Evolutionary conservation across 2,888 invertebrate genomes (phyloP), one percentile per base, ranked within the genome.

Genomic region (Micoletzkya japonica): DNA sequence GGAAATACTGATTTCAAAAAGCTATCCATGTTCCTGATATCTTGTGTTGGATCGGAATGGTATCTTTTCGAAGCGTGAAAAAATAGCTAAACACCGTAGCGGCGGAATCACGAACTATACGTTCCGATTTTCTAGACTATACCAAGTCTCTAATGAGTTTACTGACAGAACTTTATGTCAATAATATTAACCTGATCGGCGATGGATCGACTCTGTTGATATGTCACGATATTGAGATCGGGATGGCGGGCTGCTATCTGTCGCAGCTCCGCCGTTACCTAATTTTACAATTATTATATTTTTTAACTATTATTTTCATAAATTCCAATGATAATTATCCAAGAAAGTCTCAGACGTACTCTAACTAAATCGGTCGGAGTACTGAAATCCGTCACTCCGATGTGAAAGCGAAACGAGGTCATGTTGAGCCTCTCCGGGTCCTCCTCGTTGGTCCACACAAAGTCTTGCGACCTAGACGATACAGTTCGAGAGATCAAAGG

Each of bases 121-220:
- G n/a, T n/a, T n/a, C n/a, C n/a, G n/a, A n/a, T n/a, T n/a, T n/a
- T n/a, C n/a, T n/a, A n/a, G n/a, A n/a, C n/a, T n/a, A n/a, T n/a
- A n/a, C n/a, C n/a, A n/a, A n/a, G n/a, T n/a, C n/a, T n/a, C n/a
- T n/a, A n/a, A n/a, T n/a, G n/a, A n/a, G n/a, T n/a, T n/a, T n/a
- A n/a, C n/a, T n/a, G n/a, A n/a, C n/a, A n/a, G n/a, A n/a, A n/a
- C n/a, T n/a, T n/a, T n/a, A n/a, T n/a, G n/a, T n/a, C n/a, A n/a
- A n/a, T n/a, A n/a, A n/a, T n/a, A n/a, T n/a, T n/a, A n/a, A 75
- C 77, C 74, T 85, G 85, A 73, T 85, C 85, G 20, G 84, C 85
- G 49, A 85, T 82, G 17, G 80, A 73, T 59, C 85, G 71, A 57
- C 76, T 77, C 70, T 82, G 83, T 63, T 84, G 84, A 69, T 84